Percentiles rank a stretch among this genome's conserved stretches.
Evolutionary conservation across 2,113 vertebrate genomes (phyloP).

Genomic region (Erythrocebus patas): DNA sequence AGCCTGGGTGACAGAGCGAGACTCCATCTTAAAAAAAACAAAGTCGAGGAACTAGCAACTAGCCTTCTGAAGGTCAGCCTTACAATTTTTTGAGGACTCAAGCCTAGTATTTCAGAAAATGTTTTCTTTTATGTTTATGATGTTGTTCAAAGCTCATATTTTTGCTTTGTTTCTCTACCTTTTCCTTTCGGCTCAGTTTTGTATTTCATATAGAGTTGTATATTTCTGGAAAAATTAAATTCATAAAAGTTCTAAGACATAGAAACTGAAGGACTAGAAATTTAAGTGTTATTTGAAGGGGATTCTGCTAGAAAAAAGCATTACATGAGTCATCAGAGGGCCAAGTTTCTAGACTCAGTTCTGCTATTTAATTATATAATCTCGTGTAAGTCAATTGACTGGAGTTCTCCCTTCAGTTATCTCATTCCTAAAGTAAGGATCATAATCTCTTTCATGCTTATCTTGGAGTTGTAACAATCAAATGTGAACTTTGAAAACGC

Average conservation of each 20-base stretch:
- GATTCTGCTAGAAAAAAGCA: not conserved
- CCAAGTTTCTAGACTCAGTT: not conserved
- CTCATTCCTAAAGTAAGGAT: not conserved
- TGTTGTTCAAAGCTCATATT: not conserved
- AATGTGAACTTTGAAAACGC: not conserved
- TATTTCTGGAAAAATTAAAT: conserved; percentile 11
- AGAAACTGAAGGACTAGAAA: not conserved
- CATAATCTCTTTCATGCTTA: not conserved
- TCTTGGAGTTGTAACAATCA: not conserved
- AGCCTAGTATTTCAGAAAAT: not conserved
- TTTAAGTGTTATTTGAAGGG: not conserved
- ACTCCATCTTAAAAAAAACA: too few relatives aligned
- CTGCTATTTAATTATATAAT: not conserved
- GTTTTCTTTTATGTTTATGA: not conserved
- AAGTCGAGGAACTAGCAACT: not conserved
- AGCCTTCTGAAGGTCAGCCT: not conserved
- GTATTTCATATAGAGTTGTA: not conserved
- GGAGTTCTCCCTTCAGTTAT: not conserved
- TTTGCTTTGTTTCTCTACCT: not conserved
- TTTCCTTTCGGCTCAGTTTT: not conserved
- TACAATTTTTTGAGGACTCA: not conserved
- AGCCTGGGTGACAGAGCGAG: too few relatives aligned
- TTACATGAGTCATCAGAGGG: not conserved
- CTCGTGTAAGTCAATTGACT: not conserved
- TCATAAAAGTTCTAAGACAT: not conserved